A percentile compares a stretch with the other conserved stretches of the same genome.
These are phyloP conservation scores for Myotis findleyi DNA, from an alignment of 2,797 vertebrate genomes.

Conservation along the genomic window DNA sequence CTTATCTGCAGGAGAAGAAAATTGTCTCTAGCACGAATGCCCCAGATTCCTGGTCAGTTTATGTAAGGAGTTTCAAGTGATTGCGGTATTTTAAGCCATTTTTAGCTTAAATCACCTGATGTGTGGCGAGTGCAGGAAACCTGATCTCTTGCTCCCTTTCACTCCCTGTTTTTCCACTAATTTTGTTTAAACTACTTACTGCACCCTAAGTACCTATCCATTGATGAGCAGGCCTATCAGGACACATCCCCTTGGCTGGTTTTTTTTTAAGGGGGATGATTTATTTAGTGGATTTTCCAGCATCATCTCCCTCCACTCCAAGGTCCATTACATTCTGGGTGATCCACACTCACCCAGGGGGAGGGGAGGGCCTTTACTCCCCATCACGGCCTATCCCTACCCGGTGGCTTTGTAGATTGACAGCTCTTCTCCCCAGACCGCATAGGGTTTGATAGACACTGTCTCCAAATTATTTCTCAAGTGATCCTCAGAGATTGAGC, in stretches of 20 bases:
- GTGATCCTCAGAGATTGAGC: neutral
- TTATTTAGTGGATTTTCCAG: neutral
- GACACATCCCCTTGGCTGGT: fast-evolving
- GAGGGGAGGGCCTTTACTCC: neutral
- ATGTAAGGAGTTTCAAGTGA: conserved; percentile 74
- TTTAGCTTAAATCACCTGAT: conserved; percentile 80
- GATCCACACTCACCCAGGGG: neutral
- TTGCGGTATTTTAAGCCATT: conserved; percentile 76
- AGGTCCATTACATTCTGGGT: neutral
- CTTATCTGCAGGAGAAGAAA: conserved; percentile 78
- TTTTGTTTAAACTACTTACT: conserved; percentile 59
- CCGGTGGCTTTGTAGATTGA: neutral
- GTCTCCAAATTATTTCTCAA: neutral
- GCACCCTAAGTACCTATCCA: neutral
- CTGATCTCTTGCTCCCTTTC: conserved; percentile 56
- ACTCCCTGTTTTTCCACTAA: conserved; percentile 64
- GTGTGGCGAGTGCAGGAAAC: conserved; percentile 53
- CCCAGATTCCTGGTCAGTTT: conserved; percentile 83
- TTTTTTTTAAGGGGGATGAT: neutral
- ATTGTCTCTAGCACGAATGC: conserved; percentile 64
- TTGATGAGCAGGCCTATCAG: neutral
- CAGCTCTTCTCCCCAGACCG: conserved; percentile 52
- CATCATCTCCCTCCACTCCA: neutral
- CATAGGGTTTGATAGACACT: conserved; percentile 45
- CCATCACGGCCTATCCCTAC: neutral